Base-by-base conservation (phyloP, 1,140 invertebrate genomes). In the Stegodyphus mimosarum region DNA sequence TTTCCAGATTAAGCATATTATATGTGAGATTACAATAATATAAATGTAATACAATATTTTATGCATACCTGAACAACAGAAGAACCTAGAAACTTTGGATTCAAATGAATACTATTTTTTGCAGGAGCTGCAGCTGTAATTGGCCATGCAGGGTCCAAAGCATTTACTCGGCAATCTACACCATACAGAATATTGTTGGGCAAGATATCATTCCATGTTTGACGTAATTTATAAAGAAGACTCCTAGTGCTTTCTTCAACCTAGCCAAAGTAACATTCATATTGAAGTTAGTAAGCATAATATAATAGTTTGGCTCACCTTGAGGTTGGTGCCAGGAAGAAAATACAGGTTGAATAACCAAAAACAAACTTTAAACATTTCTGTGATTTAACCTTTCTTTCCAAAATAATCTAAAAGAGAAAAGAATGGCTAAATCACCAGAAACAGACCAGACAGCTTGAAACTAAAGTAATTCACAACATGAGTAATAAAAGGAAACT, bases 201-300 rank as follows among this genome's bases (percentile, higher is more conserved):
- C 89, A 99, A 97, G 63, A 99, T 94, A 77, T 96, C 95, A 89
- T 94, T 95, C 98, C 98, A 99, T 0, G 98, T 99, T 89, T 96
- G 95, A 1, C 98, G 92, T 10, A 99, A 91, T 90, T 98, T 98
- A 91, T 95, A 99, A 95, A 99, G 95, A 86, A 96, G 94, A 6
- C 94, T 93, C 84, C 98, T 92, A 9, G 95, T 95, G 90, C 95
- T 96, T 90, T 99, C 98, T 91, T 99, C 96, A 70, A 97, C 96
- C 96, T 99, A 88, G 9, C 66, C 71, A 73, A 86, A 86, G 75
- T 76, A 86, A 84, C 75, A 86, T 64, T 71, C 55, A 11, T 11
- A 60, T 10, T 60, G 15, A 60, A 60, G 5, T 9, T 60, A 10
- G 5, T 60, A 60, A 1, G 33, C 33, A 33, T 33, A 33, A 33